A percentile compares a stretch with the other conserved stretches of the same genome.
Evolutionary conservation across 2,888 invertebrate species (phyloP).

Genomic region (Parascotia fuliginaria): DNA sequence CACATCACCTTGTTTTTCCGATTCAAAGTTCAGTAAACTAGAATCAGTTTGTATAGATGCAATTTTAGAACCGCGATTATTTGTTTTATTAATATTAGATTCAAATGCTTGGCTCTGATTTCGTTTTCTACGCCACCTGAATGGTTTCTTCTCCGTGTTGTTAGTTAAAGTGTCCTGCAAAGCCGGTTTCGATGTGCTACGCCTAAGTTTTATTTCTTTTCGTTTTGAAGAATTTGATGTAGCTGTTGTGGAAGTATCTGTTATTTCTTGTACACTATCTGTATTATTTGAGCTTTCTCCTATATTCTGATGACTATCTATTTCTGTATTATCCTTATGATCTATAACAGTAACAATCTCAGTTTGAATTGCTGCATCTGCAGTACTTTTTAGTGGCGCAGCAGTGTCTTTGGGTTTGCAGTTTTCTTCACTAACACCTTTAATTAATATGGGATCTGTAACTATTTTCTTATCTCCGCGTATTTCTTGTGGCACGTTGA

Average conservation of each 20-base stretch:
- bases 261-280: neutral
- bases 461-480: neutral
- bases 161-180: neutral
- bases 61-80: neutral
- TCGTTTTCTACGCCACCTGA: slow-evolving; percentile 56
- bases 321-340: neutral
- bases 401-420: neutral
- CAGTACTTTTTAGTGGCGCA: slow-evolving; percentile 23
- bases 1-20: neutral
- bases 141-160: slow-evolving; percentile 42
- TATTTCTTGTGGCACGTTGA: too few species aligned
- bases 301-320: neutral
- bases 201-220: slow-evolving; percentile 47
- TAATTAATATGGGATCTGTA: neutral
- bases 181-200: slow-evolving; percentile 25
- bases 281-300: neutral
- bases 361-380: slow-evolving; percentile 55
- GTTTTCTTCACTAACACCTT: neutral
- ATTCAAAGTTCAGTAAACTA: neutral
- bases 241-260: neutral
- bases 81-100: slow-evolving; percentile 18
- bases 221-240: slow-evolving; percentile 11
- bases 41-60: slow-evolving; percentile 1
- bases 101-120: slow-evolving; percentile 3
- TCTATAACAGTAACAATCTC: slow-evolving; percentile 20